Conservation (phyloP, 2,113 vertebrate species). For the Dendropsophus ebraccatus region DNA sequence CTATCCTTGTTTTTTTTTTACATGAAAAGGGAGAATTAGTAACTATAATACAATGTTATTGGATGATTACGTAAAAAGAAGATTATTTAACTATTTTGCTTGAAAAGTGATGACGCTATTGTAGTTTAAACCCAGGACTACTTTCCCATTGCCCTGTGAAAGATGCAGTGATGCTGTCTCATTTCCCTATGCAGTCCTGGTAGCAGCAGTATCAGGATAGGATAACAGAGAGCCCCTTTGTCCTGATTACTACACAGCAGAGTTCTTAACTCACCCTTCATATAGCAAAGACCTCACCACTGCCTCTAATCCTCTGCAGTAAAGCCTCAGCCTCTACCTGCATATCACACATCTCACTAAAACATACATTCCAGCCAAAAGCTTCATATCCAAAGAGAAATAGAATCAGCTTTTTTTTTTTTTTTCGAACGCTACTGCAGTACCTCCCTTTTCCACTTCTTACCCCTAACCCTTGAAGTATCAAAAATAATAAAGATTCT, state of each 20-base stretch:
- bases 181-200: slow-evolving; percentile 33
- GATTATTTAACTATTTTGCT: background rate
- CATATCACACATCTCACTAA: slow-evolving; percentile 34
- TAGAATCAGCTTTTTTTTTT: slow-evolving; percentile 52
- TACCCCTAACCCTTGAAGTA: slow-evolving; percentile 16
- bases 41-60: background rate
- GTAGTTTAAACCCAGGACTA: background rate
- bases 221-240: slow-evolving; percentile 8
- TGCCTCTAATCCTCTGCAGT: slow-evolving; percentile 33
- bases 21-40: no score
- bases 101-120: background rate
- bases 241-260: slow-evolving; percentile 13
- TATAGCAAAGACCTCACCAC: background rate
- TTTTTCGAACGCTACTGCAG: slow-evolving; percentile 28
- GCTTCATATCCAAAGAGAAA: slow-evolving; percentile 41
- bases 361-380: slow-evolving; percentile 35
- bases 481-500: slow-evolving; percentile 29
- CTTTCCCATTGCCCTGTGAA: slow-evolving; percentile 1
- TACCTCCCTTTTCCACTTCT: slow-evolving; percentile 44
- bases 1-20: no score
- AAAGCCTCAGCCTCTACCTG: slow-evolving; percentile 18
- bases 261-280: slow-evolving; percentile 31
- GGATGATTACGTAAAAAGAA: background rate
- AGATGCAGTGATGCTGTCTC: slow-evolving; percentile 25
- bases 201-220: slow-evolving; percentile 21